Percentiles rank a stretch among this genome's conserved stretches.
phyloP scores from a whole-genome alignment of 2,797 vertebrate genomes.

The Microcaecilia unicolor region DNA sequence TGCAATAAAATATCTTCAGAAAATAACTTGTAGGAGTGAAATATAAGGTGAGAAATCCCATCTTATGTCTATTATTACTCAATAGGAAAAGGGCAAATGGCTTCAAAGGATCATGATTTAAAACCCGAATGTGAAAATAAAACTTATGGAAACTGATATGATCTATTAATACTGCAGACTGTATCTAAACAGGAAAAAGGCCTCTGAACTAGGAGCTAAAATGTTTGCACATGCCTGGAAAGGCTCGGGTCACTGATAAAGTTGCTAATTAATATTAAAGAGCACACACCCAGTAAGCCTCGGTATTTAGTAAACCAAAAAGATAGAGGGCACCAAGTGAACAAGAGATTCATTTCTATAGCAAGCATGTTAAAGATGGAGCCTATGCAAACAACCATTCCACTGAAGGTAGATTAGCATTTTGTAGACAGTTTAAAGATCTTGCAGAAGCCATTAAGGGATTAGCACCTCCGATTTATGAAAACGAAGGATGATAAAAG shows the following conservation, averaged over 20 bases:
- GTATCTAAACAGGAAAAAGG: too few species aligned
- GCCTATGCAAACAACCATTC: slow-evolving; percentile 55
- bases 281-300: slow-evolving; percentile 23
- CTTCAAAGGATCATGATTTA: too few species aligned
- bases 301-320: slow-evolving; percentile 52
- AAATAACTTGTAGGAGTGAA: too few species aligned
- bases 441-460: slow-evolving; percentile 68
- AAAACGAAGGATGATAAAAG: slow-evolving; percentile 85
- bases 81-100: too few species aligned
- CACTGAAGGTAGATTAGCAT: slow-evolving; percentile 56
- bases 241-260: slow-evolving; percentile 16
- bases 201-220: neutral
- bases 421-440: slow-evolving; percentile 56
- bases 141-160: too few species aligned
- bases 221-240: neutral
- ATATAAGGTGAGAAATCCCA: too few species aligned
- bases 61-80: too few species aligned
- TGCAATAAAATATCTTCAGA: too few species aligned
- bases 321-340: slow-evolving; percentile 44
- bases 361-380: slow-evolving; percentile 34
- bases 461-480: slow-evolving; percentile 91
- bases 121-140: too few species aligned
- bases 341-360: slow-evolving; percentile 36
- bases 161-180: too few species aligned
- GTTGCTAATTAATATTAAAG: slow-evolving; percentile 25